Conservation (phyloP, 2,888 invertebrate genomes). For the Gymnocheta viridis region DNA sequence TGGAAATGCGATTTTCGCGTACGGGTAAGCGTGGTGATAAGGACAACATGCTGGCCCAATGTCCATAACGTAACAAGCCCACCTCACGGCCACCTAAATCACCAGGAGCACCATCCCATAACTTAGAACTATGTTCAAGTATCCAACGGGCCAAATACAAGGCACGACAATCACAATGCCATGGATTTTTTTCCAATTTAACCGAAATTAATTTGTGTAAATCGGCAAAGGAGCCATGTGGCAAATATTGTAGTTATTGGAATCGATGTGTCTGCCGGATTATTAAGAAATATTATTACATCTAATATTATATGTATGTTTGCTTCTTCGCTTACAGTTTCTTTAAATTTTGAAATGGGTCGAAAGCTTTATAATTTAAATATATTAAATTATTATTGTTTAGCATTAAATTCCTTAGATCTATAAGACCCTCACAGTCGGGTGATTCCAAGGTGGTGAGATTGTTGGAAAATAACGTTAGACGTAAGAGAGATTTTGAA, state of each 20-base stretch:
- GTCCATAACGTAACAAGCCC: constrained; percentile 84
- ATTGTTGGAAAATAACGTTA: constrained; percentile 84
- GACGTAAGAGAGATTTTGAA: constrained; percentile 81
- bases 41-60: constrained; percentile 87
- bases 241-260: constrained; percentile 85
- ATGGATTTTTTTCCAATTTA: constrained; percentile 85
- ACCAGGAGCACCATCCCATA: constrained; percentile 83
- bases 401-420: constrained; percentile 84
- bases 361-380: constrained; percentile 82
- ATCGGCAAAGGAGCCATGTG: constrained; percentile 84
- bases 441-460: constrained; percentile 81
- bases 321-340: constrained; percentile 82
- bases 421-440: constrained; percentile 82
- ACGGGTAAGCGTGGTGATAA: constrained; percentile 81
- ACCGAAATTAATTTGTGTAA: constrained; percentile 84
- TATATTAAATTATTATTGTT: constrained; percentile 84
- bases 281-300: constrained; percentile 59
- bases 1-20: constrained; percentile 80
- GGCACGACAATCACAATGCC: constrained; percentile 86
- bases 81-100: constrained; percentile 83
- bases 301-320: not conserved
- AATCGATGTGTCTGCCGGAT: constrained; percentile 83
- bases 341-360: constrained; percentile 81
- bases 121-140: constrained; percentile 82
- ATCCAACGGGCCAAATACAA: constrained; percentile 86